phyloP scores from a whole-genome alignment of 1,140 invertebrate genomes.

The Achatina immaculata region DNA sequence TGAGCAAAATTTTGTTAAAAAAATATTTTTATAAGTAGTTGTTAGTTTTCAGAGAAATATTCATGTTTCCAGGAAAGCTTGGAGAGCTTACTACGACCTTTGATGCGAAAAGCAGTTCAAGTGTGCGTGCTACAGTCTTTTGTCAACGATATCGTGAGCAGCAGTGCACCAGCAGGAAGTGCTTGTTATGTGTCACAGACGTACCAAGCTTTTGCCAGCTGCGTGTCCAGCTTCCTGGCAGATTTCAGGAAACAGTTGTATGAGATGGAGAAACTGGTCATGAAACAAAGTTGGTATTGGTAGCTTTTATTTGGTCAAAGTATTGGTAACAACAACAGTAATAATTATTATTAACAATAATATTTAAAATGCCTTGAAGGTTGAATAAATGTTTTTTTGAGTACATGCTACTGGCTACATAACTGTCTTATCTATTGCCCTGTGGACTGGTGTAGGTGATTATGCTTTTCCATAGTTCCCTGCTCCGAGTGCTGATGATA shows the following conservation, averaged over 20 bases:
- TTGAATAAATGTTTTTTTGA: too few species aligned
- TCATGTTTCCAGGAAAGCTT: constrained; percentile 56
- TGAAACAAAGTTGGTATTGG: constrained; percentile 58
- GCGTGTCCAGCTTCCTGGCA: constrained; percentile 49
- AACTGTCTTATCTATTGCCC: too few species aligned
- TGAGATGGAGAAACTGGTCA: constrained; percentile 48
- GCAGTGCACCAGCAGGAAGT: background rate
- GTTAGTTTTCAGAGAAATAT: too few species aligned
- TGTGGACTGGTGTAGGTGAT: too few species aligned
- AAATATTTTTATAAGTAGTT: too few species aligned
- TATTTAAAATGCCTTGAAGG: too few species aligned
- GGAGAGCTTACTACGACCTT: constrained; percentile 41
- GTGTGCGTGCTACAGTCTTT: constrained; percentile 51
- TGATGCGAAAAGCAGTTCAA: constrained; percentile 46
- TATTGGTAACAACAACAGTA: too few species aligned
- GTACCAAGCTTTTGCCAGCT: constrained; percentile 55
- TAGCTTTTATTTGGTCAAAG: background rate
- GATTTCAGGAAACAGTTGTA: constrained; percentile 48
- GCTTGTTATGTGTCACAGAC: constrained; percentile 48
- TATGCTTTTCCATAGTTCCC: too few species aligned
- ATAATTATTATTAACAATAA: too few species aligned
- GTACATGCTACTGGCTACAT: too few species aligned
- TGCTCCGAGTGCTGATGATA: too few species aligned
- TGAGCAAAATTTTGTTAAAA: too few species aligned
- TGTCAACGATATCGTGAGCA: constrained; percentile 44